A percentile compares a stretch with the other conserved stretches of the same genome.
These are phyloP conservation scores for Cryptus viduatorius DNA, from an alignment of 2,888 invertebrate genomes.

Conservation along the genomic window DNA sequence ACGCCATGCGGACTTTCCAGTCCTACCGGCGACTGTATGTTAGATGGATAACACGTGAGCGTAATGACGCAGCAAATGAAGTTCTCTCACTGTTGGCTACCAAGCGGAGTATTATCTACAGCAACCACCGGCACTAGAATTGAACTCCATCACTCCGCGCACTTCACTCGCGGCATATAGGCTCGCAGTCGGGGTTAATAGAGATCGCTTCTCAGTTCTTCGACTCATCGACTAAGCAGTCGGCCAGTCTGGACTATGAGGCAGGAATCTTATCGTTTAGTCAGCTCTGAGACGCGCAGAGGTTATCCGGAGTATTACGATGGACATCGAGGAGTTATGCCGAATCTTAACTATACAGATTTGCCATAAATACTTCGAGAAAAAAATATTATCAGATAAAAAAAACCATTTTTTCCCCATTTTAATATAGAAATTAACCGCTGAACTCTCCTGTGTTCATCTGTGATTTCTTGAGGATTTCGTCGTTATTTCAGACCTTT, in stretches of 20 bases:
- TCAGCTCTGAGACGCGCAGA: not conserved
- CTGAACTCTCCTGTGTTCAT: no score
- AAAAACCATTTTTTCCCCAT: no score
- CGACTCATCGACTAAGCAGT: slow-evolving; percentile 8
- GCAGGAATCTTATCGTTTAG: not conserved
- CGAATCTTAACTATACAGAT: not conserved
- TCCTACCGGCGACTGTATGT: not conserved
- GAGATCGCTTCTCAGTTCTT: slow-evolving; percentile 79
- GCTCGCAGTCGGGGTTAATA: slow-evolving; percentile 78
- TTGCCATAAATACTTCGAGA: not conserved
- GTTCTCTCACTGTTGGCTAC: not conserved
- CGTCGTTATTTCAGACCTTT: no score
- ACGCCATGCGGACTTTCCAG: not conserved
- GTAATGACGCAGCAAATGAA: slow-evolving; percentile 17
- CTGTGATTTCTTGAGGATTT: no score
- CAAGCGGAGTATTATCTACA: not conserved
- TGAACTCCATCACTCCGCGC: slow-evolving; percentile 74
- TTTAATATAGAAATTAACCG: no score
- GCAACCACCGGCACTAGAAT: slow-evolving; percentile 55
- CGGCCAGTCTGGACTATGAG: not conserved
- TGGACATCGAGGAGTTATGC: not conserved
- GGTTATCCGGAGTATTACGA: not conserved
- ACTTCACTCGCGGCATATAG: slow-evolving; percentile 61
- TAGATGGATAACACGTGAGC: not conserved
- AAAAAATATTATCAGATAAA: not conserved